These are phyloP conservation scores for Botia almorhae DNA, from an alignment of 2,797 vertebrate genomes.

Conservation along the genomic window DNA sequence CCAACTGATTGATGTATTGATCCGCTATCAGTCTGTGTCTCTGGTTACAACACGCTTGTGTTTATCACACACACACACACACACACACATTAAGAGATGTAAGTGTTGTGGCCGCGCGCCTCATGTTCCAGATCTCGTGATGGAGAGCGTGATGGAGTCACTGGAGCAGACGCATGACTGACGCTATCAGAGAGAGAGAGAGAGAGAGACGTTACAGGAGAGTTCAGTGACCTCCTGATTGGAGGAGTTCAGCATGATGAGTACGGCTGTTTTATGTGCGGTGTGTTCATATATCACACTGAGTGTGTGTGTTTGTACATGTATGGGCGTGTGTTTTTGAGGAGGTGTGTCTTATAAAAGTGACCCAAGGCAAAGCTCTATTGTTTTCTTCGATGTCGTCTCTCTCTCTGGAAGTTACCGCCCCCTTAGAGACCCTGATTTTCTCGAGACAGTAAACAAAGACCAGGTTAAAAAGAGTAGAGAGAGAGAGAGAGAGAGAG, in stretches of 20 bases:
- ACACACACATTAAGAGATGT: conserved; percentile 36
- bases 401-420: conserved; percentile 46
- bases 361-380: conserved; percentile 59
- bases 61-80: conserved; percentile 41
- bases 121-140: conserved; percentile 71
- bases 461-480: conserved; percentile 11
- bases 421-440: conserved; percentile 51
- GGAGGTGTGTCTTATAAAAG: conserved; percentile 53
- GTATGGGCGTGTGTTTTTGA: conserved; percentile 22
- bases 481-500: conserved; percentile 35
- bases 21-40: conserved; percentile 38
- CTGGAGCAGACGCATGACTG: conserved; percentile 81
- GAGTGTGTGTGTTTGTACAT: conserved; percentile 15
- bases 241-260: conserved; percentile 84
- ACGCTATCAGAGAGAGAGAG: conserved; percentile 85
- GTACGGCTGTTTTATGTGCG: conserved; percentile 52
- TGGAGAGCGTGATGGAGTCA: conserved; percentile 78
- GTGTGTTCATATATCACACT: background rate
- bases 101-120: conserved; percentile 54
- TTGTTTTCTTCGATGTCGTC: conserved; percentile 54
- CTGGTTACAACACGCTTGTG: conserved; percentile 46
- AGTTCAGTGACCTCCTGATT: conserved; percentile 84
- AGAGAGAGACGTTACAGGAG: conserved; percentile 86
- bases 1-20: conserved; percentile 57
- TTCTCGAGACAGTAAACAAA: background rate